A percentile compares a stretch with the other conserved stretches of the same genome.
Evolutionary conservation across 2,888 invertebrate genomes (phyloP).

Genomic region (Leptopilina drosophilae): DNA sequence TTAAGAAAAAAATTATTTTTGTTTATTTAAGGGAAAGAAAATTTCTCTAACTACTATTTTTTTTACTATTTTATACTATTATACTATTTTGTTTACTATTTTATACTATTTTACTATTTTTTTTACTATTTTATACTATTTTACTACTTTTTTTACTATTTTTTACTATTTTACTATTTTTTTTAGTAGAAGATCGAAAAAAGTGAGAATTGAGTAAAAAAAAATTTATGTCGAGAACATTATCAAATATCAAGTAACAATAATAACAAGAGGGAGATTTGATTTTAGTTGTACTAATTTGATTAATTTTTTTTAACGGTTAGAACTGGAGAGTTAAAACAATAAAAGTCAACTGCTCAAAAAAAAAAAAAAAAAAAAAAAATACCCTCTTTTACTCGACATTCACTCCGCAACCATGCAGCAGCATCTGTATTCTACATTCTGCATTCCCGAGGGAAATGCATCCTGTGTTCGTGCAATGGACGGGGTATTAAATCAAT

Average conservation of each 20-base stretch:
- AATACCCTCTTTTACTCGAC: slow-evolving; percentile 19
- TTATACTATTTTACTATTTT: too few species aligned
- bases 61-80: too few species aligned
- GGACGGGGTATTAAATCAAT: slow-evolving; percentile 52
- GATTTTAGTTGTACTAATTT: not conserved
- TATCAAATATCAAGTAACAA: too few species aligned
- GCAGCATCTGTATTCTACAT: slow-evolving; percentile 39
- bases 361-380: not conserved
- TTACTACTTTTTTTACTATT: too few species aligned
- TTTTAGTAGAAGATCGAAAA: too few species aligned
- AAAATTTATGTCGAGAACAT: too few species aligned
- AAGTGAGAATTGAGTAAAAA: too few species aligned
- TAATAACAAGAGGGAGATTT: not conserved
- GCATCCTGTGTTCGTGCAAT: slow-evolving; percentile 40
- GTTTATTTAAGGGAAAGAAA: too few species aligned
- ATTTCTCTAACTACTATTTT: too few species aligned
- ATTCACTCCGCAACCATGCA: slow-evolving; percentile 32
- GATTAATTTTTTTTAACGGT: slow-evolving; percentile 1
- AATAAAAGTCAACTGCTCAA: slow-evolving; percentile 35
- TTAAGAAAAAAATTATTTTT: not conserved
- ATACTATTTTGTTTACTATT: too few species aligned
- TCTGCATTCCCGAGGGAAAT: slow-evolving; percentile 39
- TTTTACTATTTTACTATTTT: too few species aligned
- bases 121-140: too few species aligned
- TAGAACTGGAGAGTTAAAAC: not conserved